Conservation (phyloP, 2,888 invertebrate species). For the Synanthedon formicaeformis region DNA sequence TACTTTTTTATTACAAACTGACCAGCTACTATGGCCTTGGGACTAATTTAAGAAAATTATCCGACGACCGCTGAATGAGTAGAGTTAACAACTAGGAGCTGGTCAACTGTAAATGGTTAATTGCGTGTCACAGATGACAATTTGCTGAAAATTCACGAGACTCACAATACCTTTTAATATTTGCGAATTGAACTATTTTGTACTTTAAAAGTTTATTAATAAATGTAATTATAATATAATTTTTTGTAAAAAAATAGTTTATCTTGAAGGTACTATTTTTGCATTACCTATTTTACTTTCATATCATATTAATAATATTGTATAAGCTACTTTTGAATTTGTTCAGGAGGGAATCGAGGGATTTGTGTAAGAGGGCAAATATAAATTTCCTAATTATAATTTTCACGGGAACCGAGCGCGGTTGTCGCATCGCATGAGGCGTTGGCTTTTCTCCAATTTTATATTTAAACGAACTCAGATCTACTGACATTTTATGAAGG, state of each 20-base stretch:
- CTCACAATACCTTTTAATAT: no score
- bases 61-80: not conserved
- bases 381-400: constrained; percentile 62
- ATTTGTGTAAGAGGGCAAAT: constrained; percentile 11
- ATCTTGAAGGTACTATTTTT: no score
- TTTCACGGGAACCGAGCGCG: constrained; percentile 46
- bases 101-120: not conserved
- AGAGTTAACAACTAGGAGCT: not conserved
- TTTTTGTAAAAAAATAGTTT: no score
- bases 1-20: no score
- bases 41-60: not conserved
- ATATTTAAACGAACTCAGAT: constrained; percentile 2
- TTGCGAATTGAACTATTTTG: no score
- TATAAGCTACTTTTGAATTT: no score
- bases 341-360: not conserved
- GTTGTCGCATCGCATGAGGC: constrained; percentile 25
- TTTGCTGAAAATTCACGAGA: no score
- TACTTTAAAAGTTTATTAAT: no score
- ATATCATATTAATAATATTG: no score
- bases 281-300: no score
- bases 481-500: constrained; percentile 36
- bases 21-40: not conserved
- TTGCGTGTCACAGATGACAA: not conserved
- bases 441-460: constrained; percentile 43
- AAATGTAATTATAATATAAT: no score